These are phyloP conservation scores for Sebastes flavidus DNA, from an alignment of 2,797 vertebrate species.

Conservation along the genomic window DNA sequence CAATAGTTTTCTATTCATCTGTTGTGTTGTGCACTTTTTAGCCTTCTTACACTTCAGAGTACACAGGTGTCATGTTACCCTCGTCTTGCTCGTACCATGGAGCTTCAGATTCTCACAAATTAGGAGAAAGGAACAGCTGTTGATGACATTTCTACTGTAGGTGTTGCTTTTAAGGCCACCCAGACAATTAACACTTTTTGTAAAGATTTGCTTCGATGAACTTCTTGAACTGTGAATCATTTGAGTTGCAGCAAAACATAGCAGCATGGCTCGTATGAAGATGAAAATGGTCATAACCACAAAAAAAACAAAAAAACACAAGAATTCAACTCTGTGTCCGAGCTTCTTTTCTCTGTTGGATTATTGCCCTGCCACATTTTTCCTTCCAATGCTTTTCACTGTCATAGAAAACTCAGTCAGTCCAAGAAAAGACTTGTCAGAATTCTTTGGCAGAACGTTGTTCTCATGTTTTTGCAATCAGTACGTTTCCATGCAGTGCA, in stretches of 20 bases:
- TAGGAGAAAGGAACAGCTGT: neutral
- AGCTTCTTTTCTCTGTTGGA: constrained; percentile 3
- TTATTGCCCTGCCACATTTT: neutral
- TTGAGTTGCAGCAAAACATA: neutral
- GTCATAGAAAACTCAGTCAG: neutral
- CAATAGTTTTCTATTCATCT: too few relatives aligned
- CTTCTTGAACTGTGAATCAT: neutral
- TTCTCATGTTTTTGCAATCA: neutral
- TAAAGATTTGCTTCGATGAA: neutral
- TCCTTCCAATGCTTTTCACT: neutral
- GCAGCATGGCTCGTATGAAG: neutral
- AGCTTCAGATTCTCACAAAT: neutral
- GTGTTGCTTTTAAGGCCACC: neutral
- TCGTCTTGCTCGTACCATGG: neutral
- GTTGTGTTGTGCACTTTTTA: neutral
- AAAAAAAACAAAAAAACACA: neutral
- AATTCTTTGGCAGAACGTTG: neutral
- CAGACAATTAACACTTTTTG: constrained; percentile 7
- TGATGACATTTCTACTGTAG: neutral
- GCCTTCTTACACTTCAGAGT: neutral
- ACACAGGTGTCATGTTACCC: neutral
- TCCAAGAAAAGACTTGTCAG: neutral
- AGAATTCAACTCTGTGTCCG: neutral
- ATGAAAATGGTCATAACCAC: neutral
- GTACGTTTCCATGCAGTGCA: neutral